Evolutionary conservation across 37 sponge, comb jelly and placozoan species (phyloP).

Genomic region (Theonella swinhoei): DNA sequence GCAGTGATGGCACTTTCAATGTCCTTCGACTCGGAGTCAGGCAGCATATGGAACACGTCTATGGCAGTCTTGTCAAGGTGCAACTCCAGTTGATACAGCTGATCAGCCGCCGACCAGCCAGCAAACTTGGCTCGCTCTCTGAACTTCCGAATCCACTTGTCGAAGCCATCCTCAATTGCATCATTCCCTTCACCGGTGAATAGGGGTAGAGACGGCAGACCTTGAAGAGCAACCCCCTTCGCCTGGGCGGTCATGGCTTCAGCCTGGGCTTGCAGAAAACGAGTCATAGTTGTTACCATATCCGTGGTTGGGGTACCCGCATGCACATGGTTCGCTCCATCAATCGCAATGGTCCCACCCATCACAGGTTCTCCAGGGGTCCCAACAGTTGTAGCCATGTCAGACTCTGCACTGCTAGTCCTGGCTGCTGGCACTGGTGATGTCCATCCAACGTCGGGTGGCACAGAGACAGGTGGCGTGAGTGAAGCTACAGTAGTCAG

Average conservation of each 20-base stretch:
- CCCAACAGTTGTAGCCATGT: too few species aligned
- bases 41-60: conserved; percentile 10
- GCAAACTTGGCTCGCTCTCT: conserved; percentile 17
- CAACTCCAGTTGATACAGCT: conserved; percentile 22
- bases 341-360: too few species aligned
- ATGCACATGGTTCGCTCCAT: not conserved
- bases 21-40: not conserved
- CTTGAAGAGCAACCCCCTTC: conserved; percentile 7
- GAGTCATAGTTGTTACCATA: not conserved
- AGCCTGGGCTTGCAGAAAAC: conserved; percentile 16
- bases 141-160: conserved; percentile 1
- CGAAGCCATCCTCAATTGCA: conserved; percentile 8
- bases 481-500: too few species aligned
- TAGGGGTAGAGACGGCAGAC: not conserved
- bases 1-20: conserved; percentile 2
- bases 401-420: too few species aligned
- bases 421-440: too few species aligned
- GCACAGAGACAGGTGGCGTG: too few species aligned
- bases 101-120: not conserved
- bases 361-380: too few species aligned
- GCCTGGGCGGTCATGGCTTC: conserved; percentile 15
- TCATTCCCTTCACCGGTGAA: conserved; percentile 15
- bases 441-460: too few species aligned
- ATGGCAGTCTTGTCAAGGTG: conserved; percentile 21
- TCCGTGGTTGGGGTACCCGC: not conserved